A percentile compares a stretch with the other conserved stretches of the same genome.
Conservation (phyloP, 2,797 vertebrate species). For the Pogonophryne albipinna region DNA sequence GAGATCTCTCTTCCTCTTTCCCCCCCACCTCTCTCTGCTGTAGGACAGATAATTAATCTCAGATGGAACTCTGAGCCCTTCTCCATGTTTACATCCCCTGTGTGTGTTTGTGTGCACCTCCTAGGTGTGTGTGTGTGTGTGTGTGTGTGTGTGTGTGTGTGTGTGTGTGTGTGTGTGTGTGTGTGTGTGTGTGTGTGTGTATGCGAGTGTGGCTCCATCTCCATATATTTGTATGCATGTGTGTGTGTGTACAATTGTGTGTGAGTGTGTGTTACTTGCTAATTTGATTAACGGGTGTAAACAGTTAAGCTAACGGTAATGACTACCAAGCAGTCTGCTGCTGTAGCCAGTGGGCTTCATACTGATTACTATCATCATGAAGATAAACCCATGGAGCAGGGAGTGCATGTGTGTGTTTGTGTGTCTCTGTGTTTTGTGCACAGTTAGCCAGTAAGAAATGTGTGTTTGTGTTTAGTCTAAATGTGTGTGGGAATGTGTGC, state of each 20-base stretch:
- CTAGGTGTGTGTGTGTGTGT: slow-evolving; percentile 6
- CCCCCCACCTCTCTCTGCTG: slow-evolving; percentile 61
- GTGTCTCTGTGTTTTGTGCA: slow-evolving; percentile 27
- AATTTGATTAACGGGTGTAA: slow-evolving; percentile 85
- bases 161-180: neutral
- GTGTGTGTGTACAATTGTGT: slow-evolving; percentile 13
- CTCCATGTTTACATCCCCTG: slow-evolving; percentile 67
- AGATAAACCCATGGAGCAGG: slow-evolving; percentile 72
- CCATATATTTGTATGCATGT: no score
- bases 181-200: slow-evolving; percentile 9
- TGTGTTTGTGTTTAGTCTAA: slow-evolving; percentile 30
- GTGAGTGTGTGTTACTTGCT: slow-evolving; percentile 60
- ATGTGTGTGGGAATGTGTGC: slow-evolving; percentile 21
- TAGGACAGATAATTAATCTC: slow-evolving; percentile 79
- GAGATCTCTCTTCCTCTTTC: slow-evolving; percentile 52
- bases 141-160: slow-evolving; percentile 16
- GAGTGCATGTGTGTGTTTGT: slow-evolving; percentile 45
- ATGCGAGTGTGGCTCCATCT: no score
- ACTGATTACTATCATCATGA: slow-evolving; percentile 83
- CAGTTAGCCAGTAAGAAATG: slow-evolving; percentile 26
- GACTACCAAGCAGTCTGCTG: slow-evolving; percentile 81
- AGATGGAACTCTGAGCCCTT: slow-evolving; percentile 68
- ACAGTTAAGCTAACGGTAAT: slow-evolving; percentile 84
- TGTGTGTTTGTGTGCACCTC: slow-evolving; percentile 4
- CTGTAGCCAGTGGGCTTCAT: slow-evolving; percentile 77